Conservation (phyloP, 2,888 invertebrate species). For the Stenurella melanura region DNA sequence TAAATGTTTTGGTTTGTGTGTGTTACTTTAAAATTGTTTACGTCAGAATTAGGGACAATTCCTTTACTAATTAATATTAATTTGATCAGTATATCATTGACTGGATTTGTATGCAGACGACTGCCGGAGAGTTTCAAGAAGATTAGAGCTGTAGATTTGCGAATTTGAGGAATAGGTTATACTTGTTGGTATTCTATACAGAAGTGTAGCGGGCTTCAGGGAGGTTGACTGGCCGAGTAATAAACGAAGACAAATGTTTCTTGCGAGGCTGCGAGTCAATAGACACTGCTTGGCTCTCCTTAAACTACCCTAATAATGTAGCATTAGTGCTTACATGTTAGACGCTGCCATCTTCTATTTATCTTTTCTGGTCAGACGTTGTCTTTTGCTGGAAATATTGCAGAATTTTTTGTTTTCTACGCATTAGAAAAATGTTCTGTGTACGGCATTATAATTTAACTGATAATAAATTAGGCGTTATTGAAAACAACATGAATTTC, state of each 20-base stretch:
- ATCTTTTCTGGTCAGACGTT: slow-evolving; percentile 14
- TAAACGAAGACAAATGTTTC: slow-evolving; percentile 62
- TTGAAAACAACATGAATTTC: too few species aligned
- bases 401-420: not conserved
- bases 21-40: too few species aligned
- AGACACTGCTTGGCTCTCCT: slow-evolving; percentile 42
- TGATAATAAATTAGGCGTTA: too few species aligned
- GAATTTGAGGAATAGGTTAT: slow-evolving; percentile 62
- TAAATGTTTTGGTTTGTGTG: too few species aligned
- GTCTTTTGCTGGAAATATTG: not conserved
- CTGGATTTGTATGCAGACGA: slow-evolving; percentile 48
- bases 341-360: slow-evolving; percentile 20
- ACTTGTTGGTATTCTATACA: slow-evolving; percentile 58
- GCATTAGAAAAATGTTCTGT: too few species aligned
- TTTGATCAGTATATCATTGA: not conserved
- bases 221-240: slow-evolving; percentile 52
- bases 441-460: too few species aligned
- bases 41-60: not conserved
- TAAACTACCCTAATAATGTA: slow-evolving; percentile 42
- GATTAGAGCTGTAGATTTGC: slow-evolving; percentile 63
- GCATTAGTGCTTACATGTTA: slow-evolving; percentile 29
- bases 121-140: slow-evolving; percentile 47
- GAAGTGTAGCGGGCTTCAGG: slow-evolving; percentile 49
- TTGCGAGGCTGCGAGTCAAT: slow-evolving; percentile 49
- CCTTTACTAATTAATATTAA: not conserved